Conservation (phyloP, 2,888 invertebrate genomes). For the Drosophila merina region DNA sequence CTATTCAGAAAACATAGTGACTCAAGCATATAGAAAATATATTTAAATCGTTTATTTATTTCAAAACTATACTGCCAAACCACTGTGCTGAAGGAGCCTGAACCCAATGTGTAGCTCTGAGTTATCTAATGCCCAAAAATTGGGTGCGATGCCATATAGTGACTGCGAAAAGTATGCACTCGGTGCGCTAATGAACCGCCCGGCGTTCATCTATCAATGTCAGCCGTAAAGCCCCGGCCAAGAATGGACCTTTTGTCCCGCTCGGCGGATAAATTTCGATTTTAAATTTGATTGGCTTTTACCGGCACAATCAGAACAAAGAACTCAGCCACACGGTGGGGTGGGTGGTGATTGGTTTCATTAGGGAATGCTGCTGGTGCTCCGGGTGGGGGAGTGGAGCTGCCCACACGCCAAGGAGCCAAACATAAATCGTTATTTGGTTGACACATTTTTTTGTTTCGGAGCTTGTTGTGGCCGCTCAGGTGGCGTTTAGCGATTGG, state of each 20-base stretch:
- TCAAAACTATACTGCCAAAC: not conserved
- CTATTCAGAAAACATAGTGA: not conserved
- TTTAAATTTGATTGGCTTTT: constrained; percentile 71
- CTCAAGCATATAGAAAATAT: not conserved
- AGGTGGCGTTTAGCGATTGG: constrained; percentile 57
- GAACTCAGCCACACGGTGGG: constrained; percentile 42
- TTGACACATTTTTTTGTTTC: constrained; percentile 59
- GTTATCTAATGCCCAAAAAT: constrained; percentile 43
- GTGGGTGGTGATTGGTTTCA: constrained; percentile 6
- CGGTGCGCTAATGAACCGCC: constrained; percentile 67
- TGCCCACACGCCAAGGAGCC: constrained; percentile 57
- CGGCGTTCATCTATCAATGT: constrained; percentile 78
- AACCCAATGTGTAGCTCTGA: constrained; percentile 19
- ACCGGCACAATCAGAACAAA: constrained; percentile 73
- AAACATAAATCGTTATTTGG: constrained; percentile 58
- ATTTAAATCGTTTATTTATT: not conserved
- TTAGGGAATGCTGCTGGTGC: constrained; percentile 22
- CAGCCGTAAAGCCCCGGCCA: constrained; percentile 34
- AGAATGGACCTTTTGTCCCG: constrained; percentile 69
- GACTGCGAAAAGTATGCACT: constrained; percentile 69
- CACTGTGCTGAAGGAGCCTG: constrained; percentile 21
- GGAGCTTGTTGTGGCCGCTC: constrained; percentile 46
- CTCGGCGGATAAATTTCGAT: constrained; percentile 57
- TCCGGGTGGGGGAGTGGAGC: constrained; percentile 6
- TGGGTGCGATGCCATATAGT: constrained; percentile 55